Percentiles rank a stretch among this genome's conserved stretches.
These are phyloP conservation scores for Argyra leucocephala DNA, from an alignment of 2,888 invertebrate genomes.

Conservation along the genomic window DNA sequence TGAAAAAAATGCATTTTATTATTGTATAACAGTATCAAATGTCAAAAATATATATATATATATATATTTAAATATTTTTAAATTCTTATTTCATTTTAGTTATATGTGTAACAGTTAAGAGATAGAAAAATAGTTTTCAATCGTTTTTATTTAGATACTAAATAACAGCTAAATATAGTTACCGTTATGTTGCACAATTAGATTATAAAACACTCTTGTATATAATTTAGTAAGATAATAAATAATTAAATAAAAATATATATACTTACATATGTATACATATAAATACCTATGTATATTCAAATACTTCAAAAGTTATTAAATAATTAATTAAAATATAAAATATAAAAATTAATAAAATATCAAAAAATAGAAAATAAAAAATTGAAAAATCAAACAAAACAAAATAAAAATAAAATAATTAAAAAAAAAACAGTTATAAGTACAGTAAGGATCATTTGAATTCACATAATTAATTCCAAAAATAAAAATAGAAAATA, in stretches of 20 bases:
- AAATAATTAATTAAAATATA: not conserved
- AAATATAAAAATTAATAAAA: not conserved
- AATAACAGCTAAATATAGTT: no score
- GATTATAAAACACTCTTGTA: not conserved
- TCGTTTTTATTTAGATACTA: no score
- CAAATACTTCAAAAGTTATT: not conserved
- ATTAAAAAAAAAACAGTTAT: not conserved
- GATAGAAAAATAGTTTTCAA: no score
- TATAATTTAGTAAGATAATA: conserved; percentile 1
- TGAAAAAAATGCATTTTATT: no score
- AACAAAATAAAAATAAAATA: not conserved
- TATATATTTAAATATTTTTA: no score
- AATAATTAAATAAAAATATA: not conserved
- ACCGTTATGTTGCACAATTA: not conserved
- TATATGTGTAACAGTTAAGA: no score
- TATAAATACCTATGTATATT: not conserved
- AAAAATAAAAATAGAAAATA: not conserved
- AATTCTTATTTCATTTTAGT: no score
- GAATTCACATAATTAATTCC: not conserved
- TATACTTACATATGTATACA: not conserved
- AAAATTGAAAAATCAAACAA: not conserved
- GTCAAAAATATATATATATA: no score
- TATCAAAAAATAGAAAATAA: not conserved
- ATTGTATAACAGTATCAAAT: no score
- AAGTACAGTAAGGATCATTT: not conserved